These are phyloP conservation scores for Arizona elegans DNA, from an alignment of 2,113 vertebrate species.

Conservation along the genomic window DNA sequence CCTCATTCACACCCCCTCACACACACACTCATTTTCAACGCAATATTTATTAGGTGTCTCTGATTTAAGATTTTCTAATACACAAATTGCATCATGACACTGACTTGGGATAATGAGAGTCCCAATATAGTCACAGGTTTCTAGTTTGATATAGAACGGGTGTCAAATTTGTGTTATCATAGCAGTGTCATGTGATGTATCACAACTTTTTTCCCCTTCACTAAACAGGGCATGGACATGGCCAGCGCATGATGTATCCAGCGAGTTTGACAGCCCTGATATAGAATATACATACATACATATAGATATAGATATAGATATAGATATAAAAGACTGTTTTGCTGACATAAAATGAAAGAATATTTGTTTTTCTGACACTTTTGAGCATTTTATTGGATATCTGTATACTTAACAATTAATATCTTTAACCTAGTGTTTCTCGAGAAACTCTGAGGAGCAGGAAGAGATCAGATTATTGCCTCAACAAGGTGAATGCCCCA, in stretches of 20 bases:
- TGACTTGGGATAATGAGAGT: background rate
- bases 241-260: too few relatives aligned
- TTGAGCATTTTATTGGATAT: background rate
- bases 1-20: too few relatives aligned
- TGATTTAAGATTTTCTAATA: background rate
- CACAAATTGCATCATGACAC: background rate
- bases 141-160: background rate
- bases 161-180: too few relatives aligned
- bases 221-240: too few relatives aligned
- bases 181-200: too few relatives aligned
- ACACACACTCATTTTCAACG: background rate
- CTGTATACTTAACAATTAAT: background rate
- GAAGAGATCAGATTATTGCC: constrained; percentile 93
- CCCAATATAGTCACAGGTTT: background rate
- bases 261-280: too few relatives aligned
- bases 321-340: background rate
- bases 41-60: background rate
- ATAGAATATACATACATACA: background rate
- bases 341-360: background rate
- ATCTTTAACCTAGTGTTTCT: constrained; percentile 76
- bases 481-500: constrained; percentile 90
- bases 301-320: too few relatives aligned
- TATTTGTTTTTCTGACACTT: background rate
- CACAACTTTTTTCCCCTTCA: too few relatives aligned
- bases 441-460: constrained; percentile 88